Evolutionary conservation across 1,140 invertebrate species (phyloP), one percentile per base, ranked within the genome.

Genomic region (Drosophila gunungcola): DNA sequence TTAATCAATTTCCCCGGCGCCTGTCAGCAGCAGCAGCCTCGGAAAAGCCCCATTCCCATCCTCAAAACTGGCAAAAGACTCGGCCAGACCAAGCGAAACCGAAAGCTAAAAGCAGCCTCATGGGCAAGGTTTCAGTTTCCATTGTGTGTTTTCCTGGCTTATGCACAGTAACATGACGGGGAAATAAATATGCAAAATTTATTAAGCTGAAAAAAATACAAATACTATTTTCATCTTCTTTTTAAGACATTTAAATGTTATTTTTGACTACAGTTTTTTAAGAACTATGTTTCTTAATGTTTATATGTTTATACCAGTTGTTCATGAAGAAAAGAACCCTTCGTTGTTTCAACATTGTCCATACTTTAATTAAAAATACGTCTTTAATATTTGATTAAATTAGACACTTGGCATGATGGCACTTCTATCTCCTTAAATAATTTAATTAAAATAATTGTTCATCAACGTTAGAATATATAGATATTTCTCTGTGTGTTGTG

Each of bases 1-100:
- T 86, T 86, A 86, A 86, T 86, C 83, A 86, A 88, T 86, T 88
- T 86, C 65, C 39, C 83, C 63, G 62, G 55, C 74, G 64, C 58
- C 73, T 77, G 74, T 77, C 74, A 78, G 54, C 82, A 86, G 53
- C 65, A 72, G 46, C 27, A 68, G 51, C 60, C 55, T 45, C 13
- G 25, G 16, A 58, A 32, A 21, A 49, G 36, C 29, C 29, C 9
- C 10, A 46, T 21, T 32, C 25, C 36, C 64, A 45, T 29, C 16
- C 38, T 29, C 25, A 49, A 11, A 27, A 32, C 46, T 43, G 3
- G 12, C 21, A 13, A 32, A 32, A 49, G 51, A 73, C 42, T 49
- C 68, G 46, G 69, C 43, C 57, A 43, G 61, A 69, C 82, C 82
- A 86, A 82, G 83, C 83, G 79, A 86, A 86, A 86, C 83, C 75